A percentile compares a stretch with the other conserved stretches of the same genome.
These are phyloP conservation scores for Pomatorhinus ruficollis DNA, from an alignment of 2,113 vertebrate genomes.

Conservation along the genomic window DNA sequence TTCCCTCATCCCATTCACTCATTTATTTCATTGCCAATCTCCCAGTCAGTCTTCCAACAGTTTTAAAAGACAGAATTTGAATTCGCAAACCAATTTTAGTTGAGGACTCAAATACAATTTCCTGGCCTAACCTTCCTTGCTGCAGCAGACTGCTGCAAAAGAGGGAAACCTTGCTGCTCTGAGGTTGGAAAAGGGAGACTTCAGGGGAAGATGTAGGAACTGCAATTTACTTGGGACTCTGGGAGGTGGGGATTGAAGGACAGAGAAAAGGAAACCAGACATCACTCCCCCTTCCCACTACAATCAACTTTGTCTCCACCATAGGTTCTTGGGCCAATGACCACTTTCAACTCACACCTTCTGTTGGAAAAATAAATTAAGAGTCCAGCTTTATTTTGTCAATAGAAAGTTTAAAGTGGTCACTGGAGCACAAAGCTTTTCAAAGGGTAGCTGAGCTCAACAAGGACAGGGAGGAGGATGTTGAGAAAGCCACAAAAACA, in stretches of 20 bases:
- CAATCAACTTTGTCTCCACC: not conserved
- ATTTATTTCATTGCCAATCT: not conserved
- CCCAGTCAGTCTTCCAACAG: not conserved
- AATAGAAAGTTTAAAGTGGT: slow-evolving; percentile 38
- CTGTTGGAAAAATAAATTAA: slow-evolving; percentile 4
- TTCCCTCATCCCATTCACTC: not conserved
- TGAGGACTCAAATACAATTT: not conserved
- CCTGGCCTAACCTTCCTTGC: not conserved
- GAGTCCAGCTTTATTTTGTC: slow-evolving; percentile 5
- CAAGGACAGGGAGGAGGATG: not conserved
- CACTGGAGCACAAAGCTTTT: slow-evolving; percentile 37
- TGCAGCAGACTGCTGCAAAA: not conserved
- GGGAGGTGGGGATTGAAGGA: not conserved
- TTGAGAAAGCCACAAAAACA: not conserved
- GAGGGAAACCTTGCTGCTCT: not conserved
- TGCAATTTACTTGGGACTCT: not conserved
- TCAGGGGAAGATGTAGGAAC: not conserved
- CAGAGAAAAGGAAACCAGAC: not conserved
- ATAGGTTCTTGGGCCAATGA: slow-evolving; percentile 18
- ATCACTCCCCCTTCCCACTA: not conserved
- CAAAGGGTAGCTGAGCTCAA: not conserved
- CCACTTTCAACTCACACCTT: slow-evolving; percentile 41
- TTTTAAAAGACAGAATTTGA: not conserved
- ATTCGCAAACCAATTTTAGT: not conserved
- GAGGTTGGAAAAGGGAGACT: not conserved